Evolutionary conservation across 1,140 invertebrate genomes (phyloP).

Genomic region (Solenopsis invicta): DNA sequence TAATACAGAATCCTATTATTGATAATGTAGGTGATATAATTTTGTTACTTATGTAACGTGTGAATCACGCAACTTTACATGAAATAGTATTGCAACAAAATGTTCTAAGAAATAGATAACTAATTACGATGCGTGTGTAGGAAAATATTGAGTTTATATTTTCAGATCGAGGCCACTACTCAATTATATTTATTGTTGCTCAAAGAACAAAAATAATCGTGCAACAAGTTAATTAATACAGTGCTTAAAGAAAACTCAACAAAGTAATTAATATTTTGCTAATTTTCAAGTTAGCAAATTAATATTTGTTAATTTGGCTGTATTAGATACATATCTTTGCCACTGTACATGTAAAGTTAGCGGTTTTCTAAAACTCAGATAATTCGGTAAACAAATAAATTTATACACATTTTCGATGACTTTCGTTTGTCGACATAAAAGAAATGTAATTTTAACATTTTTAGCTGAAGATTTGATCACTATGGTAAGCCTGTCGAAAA

Average conservation of each 20-base stretch:
- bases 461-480: not conserved
- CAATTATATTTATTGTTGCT: too few species aligned
- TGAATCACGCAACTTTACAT: not conserved
- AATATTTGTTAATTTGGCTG: too few species aligned
- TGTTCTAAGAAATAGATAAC: constrained; percentile 1
- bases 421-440: not conserved
- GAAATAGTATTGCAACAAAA: not conserved
- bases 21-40: not conserved
- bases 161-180: not conserved
- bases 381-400: not conserved
- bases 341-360: too few species aligned
- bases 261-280: too few species aligned
- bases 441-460: not conserved
- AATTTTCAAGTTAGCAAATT: too few species aligned
- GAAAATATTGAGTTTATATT: not conserved
- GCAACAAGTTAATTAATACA: too few species aligned
- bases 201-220: too few species aligned
- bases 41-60: not conserved
- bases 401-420: not conserved
- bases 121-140: not conserved
- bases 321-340: too few species aligned
- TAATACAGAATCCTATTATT: constrained; percentile 15
- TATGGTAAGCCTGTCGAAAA: not conserved
- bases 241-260: too few species aligned
- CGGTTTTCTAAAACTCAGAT: too few species aligned